A percentile compares a stretch with the other conserved stretches of the same genome.
phyloP scores from a whole-genome alignment of 2,113 vertebrate genomes.

The Pterocles burchelli region DNA sequence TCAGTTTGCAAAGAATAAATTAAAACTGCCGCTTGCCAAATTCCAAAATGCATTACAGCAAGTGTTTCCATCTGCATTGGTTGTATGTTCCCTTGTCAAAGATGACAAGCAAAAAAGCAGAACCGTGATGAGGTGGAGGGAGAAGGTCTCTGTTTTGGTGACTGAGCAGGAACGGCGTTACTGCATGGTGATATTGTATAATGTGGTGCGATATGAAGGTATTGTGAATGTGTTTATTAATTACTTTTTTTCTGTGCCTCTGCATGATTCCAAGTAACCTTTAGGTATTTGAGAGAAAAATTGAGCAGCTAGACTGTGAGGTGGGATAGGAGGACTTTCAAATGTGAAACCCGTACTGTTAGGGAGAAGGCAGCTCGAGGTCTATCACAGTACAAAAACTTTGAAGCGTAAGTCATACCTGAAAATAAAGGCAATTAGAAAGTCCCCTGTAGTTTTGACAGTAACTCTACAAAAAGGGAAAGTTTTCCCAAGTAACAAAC shows the following conservation, averaged over 20 bases:
- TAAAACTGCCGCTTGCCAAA: not conserved
- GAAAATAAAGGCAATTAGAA: not conserved
- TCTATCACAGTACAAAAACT: not conserved
- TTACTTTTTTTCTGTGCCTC: slow-evolving; percentile 1
- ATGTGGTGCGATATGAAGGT: not conserved
- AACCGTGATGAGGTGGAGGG: not conserved
- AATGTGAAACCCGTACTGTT: not conserved
- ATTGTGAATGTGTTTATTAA: slow-evolving; percentile 15
- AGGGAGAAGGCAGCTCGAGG: not conserved
- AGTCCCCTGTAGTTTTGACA: not conserved
- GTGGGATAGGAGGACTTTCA: not conserved
- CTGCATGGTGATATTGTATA: not conserved
- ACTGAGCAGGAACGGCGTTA: not conserved
- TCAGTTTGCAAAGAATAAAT: not conserved
- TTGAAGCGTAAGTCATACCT: not conserved
- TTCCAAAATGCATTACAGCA: not conserved
- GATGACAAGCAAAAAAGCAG: not conserved
- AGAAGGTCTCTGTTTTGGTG: not conserved
- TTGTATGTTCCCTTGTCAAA: not conserved
- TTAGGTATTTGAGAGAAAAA: not conserved
- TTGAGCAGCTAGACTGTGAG: not conserved
- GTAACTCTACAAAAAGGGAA: not conserved
- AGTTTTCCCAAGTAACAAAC: not conserved
- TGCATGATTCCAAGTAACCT: not conserved
- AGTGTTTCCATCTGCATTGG: not conserved